A percentile compares a stretch with the other conserved stretches of the same genome.
Evolutionary conservation across 2,113 vertebrate genomes (phyloP).

Genomic region (Arothron firmamentum): DNA sequence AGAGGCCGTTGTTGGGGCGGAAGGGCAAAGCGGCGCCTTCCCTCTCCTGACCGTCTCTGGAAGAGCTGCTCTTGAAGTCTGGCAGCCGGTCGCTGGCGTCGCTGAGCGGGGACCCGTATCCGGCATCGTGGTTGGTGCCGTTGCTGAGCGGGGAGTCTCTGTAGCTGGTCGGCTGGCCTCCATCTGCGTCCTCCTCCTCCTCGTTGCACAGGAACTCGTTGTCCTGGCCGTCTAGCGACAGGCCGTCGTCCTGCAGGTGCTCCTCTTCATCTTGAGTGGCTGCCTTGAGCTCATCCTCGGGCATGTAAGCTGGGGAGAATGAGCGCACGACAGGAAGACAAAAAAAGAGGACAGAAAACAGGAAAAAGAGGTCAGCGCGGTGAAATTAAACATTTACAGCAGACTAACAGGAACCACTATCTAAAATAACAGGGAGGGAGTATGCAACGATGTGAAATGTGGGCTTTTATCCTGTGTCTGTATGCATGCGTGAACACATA

Average conservation of each 20-base stretch:
- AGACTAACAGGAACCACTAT: constrained; percentile 58
- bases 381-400: constrained; percentile 68
- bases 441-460: constrained; percentile 54
- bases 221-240: constrained; percentile 89
- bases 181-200: constrained; percentile 86
- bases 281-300: constrained; percentile 96
- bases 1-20: constrained; percentile 77
- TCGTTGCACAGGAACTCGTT: constrained; percentile 88
- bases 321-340: constrained; percentile 18
- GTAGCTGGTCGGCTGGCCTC: constrained; percentile 82
- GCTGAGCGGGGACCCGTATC: constrained; percentile 94
- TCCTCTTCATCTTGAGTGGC: constrained; percentile 84
- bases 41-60: constrained; percentile 86
- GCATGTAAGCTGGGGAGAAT: constrained; percentile 86
- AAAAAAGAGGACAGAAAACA: constrained; percentile 22
- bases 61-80: constrained; percentile 90
- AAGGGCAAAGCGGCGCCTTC: constrained; percentile 74
- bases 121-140: constrained; percentile 91
- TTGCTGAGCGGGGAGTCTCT: constrained; percentile 96
- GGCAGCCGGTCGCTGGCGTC: constrained; percentile 91
- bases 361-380: constrained; percentile 60
- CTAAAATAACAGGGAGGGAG: constrained; percentile 62
- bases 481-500: constrained; percentile 51
- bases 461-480: constrained; percentile 56
- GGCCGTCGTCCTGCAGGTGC: constrained; percentile 86